Base-by-base conservation (phyloP, 2,888 invertebrate genomes). In the Antheraea assamensis region DNA sequence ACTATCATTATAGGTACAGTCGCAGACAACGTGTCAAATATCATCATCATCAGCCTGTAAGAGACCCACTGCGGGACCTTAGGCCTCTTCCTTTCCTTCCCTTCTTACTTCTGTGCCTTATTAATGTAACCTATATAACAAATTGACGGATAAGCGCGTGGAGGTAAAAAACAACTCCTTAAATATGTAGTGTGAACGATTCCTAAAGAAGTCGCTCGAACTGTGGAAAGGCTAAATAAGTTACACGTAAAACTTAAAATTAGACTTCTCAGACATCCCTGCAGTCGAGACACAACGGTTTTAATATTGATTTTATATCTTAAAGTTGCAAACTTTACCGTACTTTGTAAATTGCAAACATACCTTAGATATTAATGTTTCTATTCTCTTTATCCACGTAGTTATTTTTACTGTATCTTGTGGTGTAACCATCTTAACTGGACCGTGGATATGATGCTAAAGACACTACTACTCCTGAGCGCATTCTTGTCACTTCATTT, bases 241-340 rank as follows among this genome's bases (percentile, higher is more conserved):
- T 81, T 81, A 78, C 71, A 72, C 73, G 74, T 77, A 77, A 55
- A 35, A 76, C 78, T 79, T 64, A 75, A 79, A 76, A 76, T 76
- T 78, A 75, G 76, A 77, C 75, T 71, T 74, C 49, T 30, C 61
- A 49, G 64, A 64, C 73, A 66, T 71, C 73, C 19, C 71, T 24
- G 42, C 66, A 61, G 30, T 19, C 64, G 61, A 19, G 30, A 30
- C 73, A 71, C 64, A 74, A 71, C 52, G 66, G 71, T 13, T 71
- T 35, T 66, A 71, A 66, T 74, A 71, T 74, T 64, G 71, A 52
- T 71, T 71, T 35, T 68, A 72, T 31, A 68, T 70, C 31, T 72
- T 68, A 55, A 70, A 68, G 72, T 55, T 64, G 17, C 17, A 30
- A 64, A 30, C 61, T 64, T 64, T 27, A 30, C 8, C 30, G 13